Evolutionary conservation across 2,113 vertebrate genomes (phyloP), one percentile per base, ranked within the genome.

Genomic region (Nycticryphes semicollaris): DNA sequence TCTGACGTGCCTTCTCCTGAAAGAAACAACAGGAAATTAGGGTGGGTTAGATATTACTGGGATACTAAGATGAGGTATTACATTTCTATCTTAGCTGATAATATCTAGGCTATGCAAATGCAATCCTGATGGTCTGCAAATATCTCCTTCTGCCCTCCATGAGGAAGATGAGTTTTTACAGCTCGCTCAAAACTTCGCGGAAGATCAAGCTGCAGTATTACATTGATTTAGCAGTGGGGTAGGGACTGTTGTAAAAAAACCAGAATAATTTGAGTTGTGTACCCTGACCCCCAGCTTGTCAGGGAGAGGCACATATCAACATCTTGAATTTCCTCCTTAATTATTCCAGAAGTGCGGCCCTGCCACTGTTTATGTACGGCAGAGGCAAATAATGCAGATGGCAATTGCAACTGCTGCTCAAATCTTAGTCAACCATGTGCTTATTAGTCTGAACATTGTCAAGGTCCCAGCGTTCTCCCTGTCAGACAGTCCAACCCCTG

Each of bases 361-460:
- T 79, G 57, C 33, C 15, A 1, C 27, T 87, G 19, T 64, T 60
- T 28, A 22, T 76, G 21, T 7, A 1, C 0, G 2, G 19, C 25
- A 41, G 62, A 83, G 62, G 37, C 59, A 69, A 85, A 60, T 64
- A 50, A 60, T 25, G 56, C 39, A 75, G 74, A 51, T 53, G 56
- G 48, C 60, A 56, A 64, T 84, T 74, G 67, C 14, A 37, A 2
- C 57, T 48, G 59, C 33, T 66, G 50, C 37, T 82, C 67, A 16
- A 25, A 48, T 82, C 68, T 63, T 51, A 76, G 62, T 79, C 89
- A 89, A 85, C 89, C 93, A 3, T 93, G 93, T 76, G 57, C 89
- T 90, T 68, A 73, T 95, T 89, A 87, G 70, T 73, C 56, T 76
- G 84, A 91, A 7, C 57, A 53, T 57, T 24, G 70, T 75, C 81